Conservation (phyloP, 2,888 invertebrate genomes). For the Oscheius myriophilus region DNA sequence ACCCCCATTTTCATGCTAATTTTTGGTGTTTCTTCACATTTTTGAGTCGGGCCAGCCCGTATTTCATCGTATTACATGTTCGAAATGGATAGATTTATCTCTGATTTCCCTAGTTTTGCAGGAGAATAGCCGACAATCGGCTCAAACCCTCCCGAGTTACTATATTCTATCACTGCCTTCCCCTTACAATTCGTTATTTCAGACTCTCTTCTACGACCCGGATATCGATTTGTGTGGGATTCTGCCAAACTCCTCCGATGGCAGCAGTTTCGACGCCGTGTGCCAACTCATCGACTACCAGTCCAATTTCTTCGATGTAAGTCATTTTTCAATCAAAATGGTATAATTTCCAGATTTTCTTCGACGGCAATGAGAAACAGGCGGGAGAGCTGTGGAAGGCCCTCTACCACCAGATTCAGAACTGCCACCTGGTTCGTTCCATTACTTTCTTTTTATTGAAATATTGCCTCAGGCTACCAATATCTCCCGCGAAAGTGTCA, state of each 20-base stretch:
- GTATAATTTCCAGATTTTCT: slow-evolving; percentile 25
- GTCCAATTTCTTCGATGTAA: slow-evolving; percentile 43
- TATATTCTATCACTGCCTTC: too few species aligned
- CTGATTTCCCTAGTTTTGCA: too few species aligned
- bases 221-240: slow-evolving; percentile 43
- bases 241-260: slow-evolving; percentile 28
- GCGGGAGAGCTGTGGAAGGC: slow-evolving; percentile 44
- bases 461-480: slow-evolving; percentile 31
- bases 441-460: too few species aligned
- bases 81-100: too few species aligned
- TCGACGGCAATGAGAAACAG: slow-evolving; percentile 38
- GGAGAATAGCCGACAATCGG: too few species aligned
- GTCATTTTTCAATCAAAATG: background rate
- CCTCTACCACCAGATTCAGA: slow-evolving; percentile 40
- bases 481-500: slow-evolving; percentile 38
- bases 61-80: too few species aligned
- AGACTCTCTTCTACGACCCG: slow-evolving; percentile 41
- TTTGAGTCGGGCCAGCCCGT: too few species aligned
- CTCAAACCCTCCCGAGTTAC: too few species aligned
- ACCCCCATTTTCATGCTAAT: background rate
- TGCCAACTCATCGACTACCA: slow-evolving; percentile 35
- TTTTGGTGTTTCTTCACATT: background rate
- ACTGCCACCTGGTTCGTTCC: slow-evolving; percentile 29
- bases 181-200: slow-evolving; percentile 13
- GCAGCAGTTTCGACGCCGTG: slow-evolving; percentile 29